Conservation (phyloP, 53 echinoderm and acorn worm species). For the Mesocentrotus franciscanus region DNA sequence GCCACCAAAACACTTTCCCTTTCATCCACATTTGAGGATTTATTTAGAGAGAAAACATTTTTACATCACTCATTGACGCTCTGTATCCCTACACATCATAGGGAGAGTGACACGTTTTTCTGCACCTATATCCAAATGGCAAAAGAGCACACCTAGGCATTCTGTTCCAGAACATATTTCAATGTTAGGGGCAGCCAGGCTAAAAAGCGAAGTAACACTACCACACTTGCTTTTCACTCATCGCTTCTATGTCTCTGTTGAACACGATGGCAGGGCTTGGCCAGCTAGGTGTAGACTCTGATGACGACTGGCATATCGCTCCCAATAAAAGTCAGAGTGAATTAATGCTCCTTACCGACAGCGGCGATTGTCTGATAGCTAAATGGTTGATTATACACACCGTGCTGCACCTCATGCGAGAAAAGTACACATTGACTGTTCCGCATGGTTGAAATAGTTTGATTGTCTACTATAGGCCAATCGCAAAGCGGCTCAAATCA, state of each 20-base stretch:
- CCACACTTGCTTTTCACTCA: not conserved
- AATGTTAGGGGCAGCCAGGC: not conserved
- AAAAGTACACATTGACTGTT: constrained; percentile 53
- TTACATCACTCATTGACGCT: not conserved
- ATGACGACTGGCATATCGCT: not conserved
- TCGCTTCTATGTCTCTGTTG: not conserved
- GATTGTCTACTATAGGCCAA: constrained; percentile 32
- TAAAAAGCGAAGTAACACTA: not conserved
- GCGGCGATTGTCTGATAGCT: constrained; percentile 18
- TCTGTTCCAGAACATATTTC: constrained; percentile 17
- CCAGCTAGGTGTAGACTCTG: constrained; percentile 17
- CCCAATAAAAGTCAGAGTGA: constrained; percentile 42
- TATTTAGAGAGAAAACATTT: not conserved
- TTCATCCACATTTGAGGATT: not conserved
- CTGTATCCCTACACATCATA: not conserved
- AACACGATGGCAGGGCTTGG: not conserved
- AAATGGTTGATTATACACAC: not conserved
- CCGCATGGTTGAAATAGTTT: constrained; percentile 54
- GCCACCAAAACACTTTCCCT: not conserved
- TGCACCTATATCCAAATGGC: not conserved
- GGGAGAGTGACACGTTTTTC: not conserved
- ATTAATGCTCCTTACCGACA: constrained; percentile 10
- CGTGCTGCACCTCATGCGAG: constrained; percentile 3
- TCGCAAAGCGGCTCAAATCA: not conserved
- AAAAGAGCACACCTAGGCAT: not conserved